Evolutionary conservation across 2,113 vertebrate genomes (phyloP).

Genomic region (Aramus guarauna): DNA sequence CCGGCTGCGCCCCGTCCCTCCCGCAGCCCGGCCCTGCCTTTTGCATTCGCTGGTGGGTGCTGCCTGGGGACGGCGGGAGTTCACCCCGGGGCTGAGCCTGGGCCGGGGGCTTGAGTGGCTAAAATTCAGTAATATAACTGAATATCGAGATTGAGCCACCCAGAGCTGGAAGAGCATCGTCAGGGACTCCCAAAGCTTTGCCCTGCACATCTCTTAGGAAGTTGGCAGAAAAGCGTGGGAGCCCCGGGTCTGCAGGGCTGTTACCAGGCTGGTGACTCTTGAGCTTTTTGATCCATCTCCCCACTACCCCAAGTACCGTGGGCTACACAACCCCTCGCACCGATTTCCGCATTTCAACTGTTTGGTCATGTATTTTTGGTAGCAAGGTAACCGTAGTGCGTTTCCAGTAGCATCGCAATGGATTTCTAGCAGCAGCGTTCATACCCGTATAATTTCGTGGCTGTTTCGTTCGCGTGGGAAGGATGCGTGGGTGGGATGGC

Average conservation of each 20-base stretch:
- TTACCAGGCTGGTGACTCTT: neutral
- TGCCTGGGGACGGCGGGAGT: neutral
- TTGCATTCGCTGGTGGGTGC: neutral
- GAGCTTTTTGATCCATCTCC: neutral
- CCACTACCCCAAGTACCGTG: accelerated
- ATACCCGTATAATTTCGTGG: accelerated
- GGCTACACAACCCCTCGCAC: neutral
- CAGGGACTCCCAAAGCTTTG: neutral
- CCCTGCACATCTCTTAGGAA: neutral
- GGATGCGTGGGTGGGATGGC: accelerated
- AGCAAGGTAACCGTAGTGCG: neutral
- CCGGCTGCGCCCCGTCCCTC: neutral
- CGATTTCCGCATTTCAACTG: accelerated
- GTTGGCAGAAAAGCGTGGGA: neutral
- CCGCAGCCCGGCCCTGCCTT: neutral
- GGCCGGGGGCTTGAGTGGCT: no score
- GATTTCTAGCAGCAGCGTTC: accelerated
- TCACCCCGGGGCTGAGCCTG: neutral
- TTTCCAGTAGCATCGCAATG: neutral
- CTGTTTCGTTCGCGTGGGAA: neutral
- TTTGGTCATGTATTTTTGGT: neutral
- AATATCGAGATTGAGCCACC: neutral
- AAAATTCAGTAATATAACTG: neutral
- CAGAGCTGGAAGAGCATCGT: neutral
- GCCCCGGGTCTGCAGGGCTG: neutral